Evolutionary conservation across 2,113 vertebrate genomes (phyloP).

Genomic region (Empidonax alnorum): DNA sequence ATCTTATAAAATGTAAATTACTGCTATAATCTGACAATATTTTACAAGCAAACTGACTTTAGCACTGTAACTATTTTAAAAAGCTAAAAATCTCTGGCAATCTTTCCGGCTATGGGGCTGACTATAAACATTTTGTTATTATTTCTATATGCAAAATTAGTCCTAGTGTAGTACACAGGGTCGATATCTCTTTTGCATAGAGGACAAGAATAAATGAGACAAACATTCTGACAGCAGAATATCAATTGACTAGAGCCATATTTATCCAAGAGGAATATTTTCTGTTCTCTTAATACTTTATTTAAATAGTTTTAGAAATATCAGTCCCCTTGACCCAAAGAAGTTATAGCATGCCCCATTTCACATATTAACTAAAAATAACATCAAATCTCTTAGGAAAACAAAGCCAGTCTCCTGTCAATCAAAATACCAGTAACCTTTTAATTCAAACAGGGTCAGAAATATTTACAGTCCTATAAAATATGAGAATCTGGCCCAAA

Average conservation of each 20-base stretch:
- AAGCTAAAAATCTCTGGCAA: background rate
- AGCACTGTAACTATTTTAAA: background rate
- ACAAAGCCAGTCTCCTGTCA: background rate
- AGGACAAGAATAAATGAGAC: constrained; percentile 15
- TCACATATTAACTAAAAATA: constrained; percentile 19
- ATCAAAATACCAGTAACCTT: background rate
- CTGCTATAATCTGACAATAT: constrained; percentile 21
- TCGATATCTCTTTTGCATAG: constrained; percentile 1
- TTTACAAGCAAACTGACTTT: background rate
- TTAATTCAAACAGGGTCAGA: background rate
- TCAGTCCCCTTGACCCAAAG: background rate
- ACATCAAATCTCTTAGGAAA: background rate
- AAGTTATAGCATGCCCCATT: background rate
- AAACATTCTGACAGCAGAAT: background rate
- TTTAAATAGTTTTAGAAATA: constrained; percentile 17
- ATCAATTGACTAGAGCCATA: background rate
- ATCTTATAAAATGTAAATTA: constrained; percentile 35
- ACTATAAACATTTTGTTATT: background rate
- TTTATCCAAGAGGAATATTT: background rate
- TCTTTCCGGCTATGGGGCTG: background rate
- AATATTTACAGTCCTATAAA: background rate
- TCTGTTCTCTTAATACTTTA: constrained; percentile 1
- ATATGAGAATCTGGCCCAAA: background rate
- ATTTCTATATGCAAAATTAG: constrained; percentile 3
- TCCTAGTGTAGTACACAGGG: background rate